These are phyloP conservation scores for Linurgus olivaceus DNA, from an alignment of 2,797 vertebrate genomes.

Conservation along the genomic window DNA sequence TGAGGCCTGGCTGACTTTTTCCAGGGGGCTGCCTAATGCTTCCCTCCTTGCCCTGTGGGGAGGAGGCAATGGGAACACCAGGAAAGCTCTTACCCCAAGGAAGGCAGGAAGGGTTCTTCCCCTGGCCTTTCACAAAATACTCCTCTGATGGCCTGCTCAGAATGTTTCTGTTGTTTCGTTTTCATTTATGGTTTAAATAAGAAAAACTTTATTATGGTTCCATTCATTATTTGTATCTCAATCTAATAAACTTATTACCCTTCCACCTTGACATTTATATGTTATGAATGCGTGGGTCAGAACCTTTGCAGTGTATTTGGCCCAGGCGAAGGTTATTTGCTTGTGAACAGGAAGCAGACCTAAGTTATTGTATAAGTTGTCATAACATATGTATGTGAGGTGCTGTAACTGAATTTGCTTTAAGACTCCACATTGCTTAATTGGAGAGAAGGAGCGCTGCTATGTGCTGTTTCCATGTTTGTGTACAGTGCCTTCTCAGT, in stretches of 20 bases:
- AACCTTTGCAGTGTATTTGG: not conserved
- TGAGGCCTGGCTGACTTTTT: not conserved
- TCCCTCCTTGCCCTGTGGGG: not conserved
- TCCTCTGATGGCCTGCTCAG: not conserved
- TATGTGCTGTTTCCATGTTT: not conserved
- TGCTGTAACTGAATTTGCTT: not conserved
- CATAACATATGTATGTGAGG: not conserved
- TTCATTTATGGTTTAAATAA: not conserved
- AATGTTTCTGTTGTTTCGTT: not conserved
- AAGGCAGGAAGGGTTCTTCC: not conserved
- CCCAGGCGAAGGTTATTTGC: not conserved
- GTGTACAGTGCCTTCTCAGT: not conserved
- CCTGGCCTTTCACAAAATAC: not conserved
- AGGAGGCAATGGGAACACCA: not conserved
- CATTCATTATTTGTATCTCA: not conserved
- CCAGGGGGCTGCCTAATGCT: accelerated
- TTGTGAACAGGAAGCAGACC: not conserved
- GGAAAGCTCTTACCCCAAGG: accelerated
- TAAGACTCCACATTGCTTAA: not conserved
- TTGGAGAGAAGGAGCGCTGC: not conserved
- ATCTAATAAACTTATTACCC: not conserved
- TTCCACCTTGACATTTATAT: not conserved
- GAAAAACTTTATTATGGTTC: not conserved
- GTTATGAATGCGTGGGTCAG: not conserved
- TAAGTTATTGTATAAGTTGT: not conserved